Base-by-base conservation (phyloP, 2,113 vertebrate genomes). In the Myotis lucifugus region DNA sequence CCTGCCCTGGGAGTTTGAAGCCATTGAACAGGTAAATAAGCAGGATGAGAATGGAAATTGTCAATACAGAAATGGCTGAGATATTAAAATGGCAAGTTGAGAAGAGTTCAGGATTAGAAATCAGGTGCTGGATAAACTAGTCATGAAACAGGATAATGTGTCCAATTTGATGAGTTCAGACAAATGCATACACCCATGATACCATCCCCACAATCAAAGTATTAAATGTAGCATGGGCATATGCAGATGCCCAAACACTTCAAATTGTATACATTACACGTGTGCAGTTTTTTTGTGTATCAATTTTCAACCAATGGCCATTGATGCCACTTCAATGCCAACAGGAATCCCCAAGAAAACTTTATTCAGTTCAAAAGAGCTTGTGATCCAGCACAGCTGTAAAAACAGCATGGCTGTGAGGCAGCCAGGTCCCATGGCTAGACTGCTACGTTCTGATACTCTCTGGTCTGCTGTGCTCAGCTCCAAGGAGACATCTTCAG, bases 1-100 rank as follows among this genome's bases (percentile, higher is more conserved):
- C 40, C 14, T 93, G 84, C 40, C 90, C 8, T 69, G 82, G 90
- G 37, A 23, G 40, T 96, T 73, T 73, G 46, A 87, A 94, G 34
- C 19, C 88, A 14, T 79, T 25, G 4, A 91, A 17, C 13, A 93
- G 76, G 34, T 77, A 94, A 96, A 64, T 73, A 27, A 90, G 92
- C 66, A 37, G 46, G 13, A 69, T 19, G 11, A 85, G 27, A 42
- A 85, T 25, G 19, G 56, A 97, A 93, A 59, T 0, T 48, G 15
- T 73, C 13, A 74, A 56, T 12, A 27, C 82, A 46, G 10, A 70
- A 90, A 92, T 0, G 76, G 67, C 73, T 52, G 52, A 72, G 25
- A 12, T 87, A 78, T 83, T 89, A 96, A 95, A 84, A 92, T 8
- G 61, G 67, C 32, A 87, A 67, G 2, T 82, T 86, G 3, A 34